Percentiles rank a stretch among this genome's conserved stretches.
These are phyloP conservation scores for Parnassius smintheus DNA, from an alignment of 2,888 invertebrate genomes.

Conservation along the genomic window DNA sequence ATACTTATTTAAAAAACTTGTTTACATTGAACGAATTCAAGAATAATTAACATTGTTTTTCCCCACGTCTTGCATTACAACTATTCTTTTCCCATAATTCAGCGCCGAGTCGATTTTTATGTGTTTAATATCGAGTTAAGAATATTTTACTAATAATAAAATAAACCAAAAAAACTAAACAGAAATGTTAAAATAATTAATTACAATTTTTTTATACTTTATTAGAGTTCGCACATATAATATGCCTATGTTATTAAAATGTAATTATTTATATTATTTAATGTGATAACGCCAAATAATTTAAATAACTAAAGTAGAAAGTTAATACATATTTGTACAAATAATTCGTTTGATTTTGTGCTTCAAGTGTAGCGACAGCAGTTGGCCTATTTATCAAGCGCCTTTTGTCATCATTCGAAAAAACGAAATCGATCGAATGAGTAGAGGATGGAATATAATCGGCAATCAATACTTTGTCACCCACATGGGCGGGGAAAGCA, in stretches of 20 bases:
- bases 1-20: slow-evolving; percentile 3
- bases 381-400: slow-evolving; percentile 20
- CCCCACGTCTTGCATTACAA: background rate
- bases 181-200: background rate
- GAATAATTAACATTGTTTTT: background rate
- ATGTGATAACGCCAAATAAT: no score
- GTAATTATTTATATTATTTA: no score
- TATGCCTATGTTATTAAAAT: no score
- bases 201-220: background rate
- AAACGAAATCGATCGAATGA: slow-evolving; percentile 18
- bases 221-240: background rate
- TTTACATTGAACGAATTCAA: slow-evolving; percentile 16
- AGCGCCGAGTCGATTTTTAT: no score
- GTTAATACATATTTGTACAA: no score
- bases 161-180: no score
- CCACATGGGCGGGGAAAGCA: slow-evolving; percentile 5
- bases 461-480: slow-evolving; percentile 25
- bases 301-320: no score
- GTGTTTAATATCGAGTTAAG: no score
- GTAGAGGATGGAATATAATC: slow-evolving; percentile 2
- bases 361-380: no score
- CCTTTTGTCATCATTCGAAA: slow-evolving; percentile 11
- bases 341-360: no score
- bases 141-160: no score
- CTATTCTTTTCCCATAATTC: background rate